phyloP scores from a whole-genome alignment of 2,797 vertebrate genomes.

The Halcyon badia region DNA sequence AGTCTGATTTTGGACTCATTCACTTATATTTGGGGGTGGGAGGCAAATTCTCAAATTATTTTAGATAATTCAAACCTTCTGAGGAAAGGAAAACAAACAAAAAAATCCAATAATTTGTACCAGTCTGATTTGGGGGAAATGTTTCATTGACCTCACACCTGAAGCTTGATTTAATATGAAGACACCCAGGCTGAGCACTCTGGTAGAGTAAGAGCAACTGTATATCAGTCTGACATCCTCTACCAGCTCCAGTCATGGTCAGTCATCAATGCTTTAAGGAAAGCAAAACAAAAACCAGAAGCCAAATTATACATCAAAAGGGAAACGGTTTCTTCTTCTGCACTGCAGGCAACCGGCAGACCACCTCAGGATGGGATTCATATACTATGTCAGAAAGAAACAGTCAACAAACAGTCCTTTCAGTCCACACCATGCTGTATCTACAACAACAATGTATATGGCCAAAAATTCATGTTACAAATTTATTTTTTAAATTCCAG shows the following conservation, averaged over 20 bases:
- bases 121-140: not conserved
- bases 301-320: slow-evolving; percentile 60
- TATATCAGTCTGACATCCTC: not conserved
- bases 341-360: slow-evolving; percentile 57
- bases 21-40: not conserved
- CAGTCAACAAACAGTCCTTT: slow-evolving; percentile 42
- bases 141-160: not conserved
- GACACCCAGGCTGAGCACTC: not conserved
- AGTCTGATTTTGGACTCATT: not conserved
- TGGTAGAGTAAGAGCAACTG: not conserved
- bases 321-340: slow-evolving; percentile 44
- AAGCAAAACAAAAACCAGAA: slow-evolving; percentile 55
- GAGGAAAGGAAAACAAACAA: not conserved
- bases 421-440: not conserved
- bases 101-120: not conserved
- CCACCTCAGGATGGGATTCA: slow-evolving; percentile 30
- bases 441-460: not conserved
- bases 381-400: not conserved
- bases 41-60: not conserved
- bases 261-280: not conserved
- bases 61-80: not conserved
- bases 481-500: not conserved
- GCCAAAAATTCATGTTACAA: not conserved
- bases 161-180: not conserved
- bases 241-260: not conserved